phyloP scores from a whole-genome alignment of 2,113 vertebrate genomes.

The Erythrocebus patas region DNA sequence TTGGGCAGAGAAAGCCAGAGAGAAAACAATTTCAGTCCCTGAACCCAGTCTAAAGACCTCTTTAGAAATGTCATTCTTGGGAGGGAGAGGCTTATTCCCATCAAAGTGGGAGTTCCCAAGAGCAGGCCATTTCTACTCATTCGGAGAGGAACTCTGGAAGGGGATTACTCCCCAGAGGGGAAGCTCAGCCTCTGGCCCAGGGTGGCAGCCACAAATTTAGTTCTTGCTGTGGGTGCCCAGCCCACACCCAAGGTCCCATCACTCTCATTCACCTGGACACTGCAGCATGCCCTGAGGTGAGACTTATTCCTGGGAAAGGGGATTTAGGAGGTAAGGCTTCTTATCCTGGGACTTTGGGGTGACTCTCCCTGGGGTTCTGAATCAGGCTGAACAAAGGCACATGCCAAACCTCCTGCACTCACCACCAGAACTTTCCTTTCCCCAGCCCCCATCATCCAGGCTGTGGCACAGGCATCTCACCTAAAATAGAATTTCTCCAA shows the following conservation, averaged over 20 bases:
- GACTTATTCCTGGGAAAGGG: neutral
- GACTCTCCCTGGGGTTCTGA: neutral
- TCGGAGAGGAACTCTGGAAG: neutral
- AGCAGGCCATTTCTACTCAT: neutral
- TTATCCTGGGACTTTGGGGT: neutral
- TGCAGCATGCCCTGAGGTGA: neutral
- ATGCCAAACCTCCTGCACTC: neutral
- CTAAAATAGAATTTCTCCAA: conserved; percentile 70
- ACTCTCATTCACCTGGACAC: neutral
- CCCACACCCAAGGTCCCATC: neutral
- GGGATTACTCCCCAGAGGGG: neutral
- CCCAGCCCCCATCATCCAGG: neutral
- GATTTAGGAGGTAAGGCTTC: neutral
- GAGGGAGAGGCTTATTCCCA: neutral
- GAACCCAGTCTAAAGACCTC: neutral
- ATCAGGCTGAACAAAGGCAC: neutral
- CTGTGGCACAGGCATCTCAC: conserved; percentile 50
- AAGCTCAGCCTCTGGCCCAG: neutral
- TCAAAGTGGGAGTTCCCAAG: neutral
- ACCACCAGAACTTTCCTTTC: conserved; percentile 12
- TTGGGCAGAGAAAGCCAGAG: neutral
- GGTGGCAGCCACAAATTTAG: neutral
- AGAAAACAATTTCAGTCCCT: neutral
- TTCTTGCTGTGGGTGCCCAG: neutral
- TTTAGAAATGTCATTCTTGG: neutral